Conservation (phyloP, 2,113 vertebrate species). For the Syrmaticus mikado region DNA sequence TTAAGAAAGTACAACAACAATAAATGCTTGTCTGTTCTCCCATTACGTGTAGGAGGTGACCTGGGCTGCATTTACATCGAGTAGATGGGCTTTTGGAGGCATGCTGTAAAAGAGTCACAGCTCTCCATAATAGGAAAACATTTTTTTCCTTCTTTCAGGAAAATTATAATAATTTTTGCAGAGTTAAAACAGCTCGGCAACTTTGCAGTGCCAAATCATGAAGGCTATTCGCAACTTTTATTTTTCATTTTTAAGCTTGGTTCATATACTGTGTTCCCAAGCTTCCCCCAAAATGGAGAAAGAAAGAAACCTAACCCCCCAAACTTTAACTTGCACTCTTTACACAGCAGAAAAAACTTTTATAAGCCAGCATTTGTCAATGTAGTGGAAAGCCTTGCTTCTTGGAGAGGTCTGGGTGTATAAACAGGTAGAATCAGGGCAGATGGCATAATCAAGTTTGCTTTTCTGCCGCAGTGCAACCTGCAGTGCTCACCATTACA, state of each 20-base stretch:
- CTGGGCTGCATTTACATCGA: neutral
- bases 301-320: neutral
- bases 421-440: neutral
- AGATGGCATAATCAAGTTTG: neutral
- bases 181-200: neutral
- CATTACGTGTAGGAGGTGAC: conserved; percentile 10
- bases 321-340: neutral
- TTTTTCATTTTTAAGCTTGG: neutral
- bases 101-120: neutral
- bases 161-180: neutral
- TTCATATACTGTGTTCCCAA: neutral
- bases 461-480: neutral
- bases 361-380: neutral
- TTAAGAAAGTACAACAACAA: neutral
- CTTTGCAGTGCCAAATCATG: neutral
- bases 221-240: neutral
- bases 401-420: neutral
- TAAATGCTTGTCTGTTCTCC: conserved; percentile 28
- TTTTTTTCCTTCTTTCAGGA: neutral
- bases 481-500: neutral
- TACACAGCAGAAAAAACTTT: neutral
- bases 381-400: neutral
- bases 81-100: neutral
- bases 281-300: neutral
- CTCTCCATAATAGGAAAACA: neutral